A percentile compares a stretch with the other conserved stretches of the same genome.
Evolutionary conservation across 2,113 vertebrate species (phyloP).

Genomic region (Condylura cristata): DNA sequence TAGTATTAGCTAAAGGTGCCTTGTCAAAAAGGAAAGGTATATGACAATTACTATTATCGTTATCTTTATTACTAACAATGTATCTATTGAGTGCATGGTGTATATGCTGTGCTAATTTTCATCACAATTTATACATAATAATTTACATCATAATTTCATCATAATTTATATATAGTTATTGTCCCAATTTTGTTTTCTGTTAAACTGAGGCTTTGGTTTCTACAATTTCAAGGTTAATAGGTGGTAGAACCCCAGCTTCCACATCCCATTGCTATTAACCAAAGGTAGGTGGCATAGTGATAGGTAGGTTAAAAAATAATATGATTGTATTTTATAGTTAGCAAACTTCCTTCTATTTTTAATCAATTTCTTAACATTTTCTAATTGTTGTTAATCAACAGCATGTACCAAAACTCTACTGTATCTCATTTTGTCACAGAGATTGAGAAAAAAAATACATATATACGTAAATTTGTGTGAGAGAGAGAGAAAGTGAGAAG

Average conservation of each 20-base stretch:
- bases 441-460: not conserved
- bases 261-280: not conserved
- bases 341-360: not conserved
- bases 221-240: not conserved
- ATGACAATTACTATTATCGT: not conserved
- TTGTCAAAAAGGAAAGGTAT: slow-evolving; percentile 6
- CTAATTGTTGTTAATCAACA: not conserved
- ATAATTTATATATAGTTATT: not conserved
- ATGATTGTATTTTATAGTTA: not conserved
- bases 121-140: not conserved
- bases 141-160: not conserved
- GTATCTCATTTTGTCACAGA: not conserved
- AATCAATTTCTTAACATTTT: not conserved
- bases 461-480: not conserved
- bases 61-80: not conserved
- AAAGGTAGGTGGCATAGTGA: not conserved
- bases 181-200: slow-evolving; percentile 37
- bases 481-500: not conserved
- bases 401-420: not conserved
- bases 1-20: not conserved
- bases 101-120: not conserved
- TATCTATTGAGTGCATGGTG: not conserved
- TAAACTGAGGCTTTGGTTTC: slow-evolving; percentile 22
- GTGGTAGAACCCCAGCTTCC: not conserved
- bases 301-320: not conserved